These are phyloP conservation scores for Periophthalmus modestus DNA, from an alignment of 2,113 vertebrate species.

Conservation along the genomic window DNA sequence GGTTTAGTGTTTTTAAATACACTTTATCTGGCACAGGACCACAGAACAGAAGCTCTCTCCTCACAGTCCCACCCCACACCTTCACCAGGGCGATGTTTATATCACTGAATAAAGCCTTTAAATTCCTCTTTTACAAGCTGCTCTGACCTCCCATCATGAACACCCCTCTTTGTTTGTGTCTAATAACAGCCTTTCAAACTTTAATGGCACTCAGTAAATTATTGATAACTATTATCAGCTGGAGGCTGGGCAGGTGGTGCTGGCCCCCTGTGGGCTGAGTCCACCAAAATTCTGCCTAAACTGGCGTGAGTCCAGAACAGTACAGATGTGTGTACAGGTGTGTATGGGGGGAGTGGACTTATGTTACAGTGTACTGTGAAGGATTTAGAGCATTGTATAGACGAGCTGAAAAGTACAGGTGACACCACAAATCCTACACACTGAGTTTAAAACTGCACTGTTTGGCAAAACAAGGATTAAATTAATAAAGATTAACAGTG, in stretches of 20 bases:
- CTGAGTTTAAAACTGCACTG: constrained; percentile 56
- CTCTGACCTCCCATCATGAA: constrained; percentile 58
- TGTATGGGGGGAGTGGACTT: constrained; percentile 7
- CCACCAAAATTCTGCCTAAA: constrained; percentile 16
- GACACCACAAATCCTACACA: constrained; percentile 55
- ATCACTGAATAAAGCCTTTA: constrained; percentile 64
- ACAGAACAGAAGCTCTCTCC: constrained; percentile 57
- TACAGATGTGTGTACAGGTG: constrained; percentile 33
- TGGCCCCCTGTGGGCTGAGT: constrained; percentile 45
- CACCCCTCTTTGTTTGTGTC: constrained; percentile 63
- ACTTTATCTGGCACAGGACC: constrained; percentile 40
- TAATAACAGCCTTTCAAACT: constrained; percentile 69
- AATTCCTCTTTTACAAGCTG: constrained; percentile 63
- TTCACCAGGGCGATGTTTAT: constrained; percentile 54
- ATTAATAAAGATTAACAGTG: constrained; percentile 46
- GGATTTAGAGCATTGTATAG: neutral
- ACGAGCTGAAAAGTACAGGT: constrained; percentile 50
- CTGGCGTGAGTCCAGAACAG: constrained; percentile 49
- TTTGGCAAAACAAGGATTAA: constrained; percentile 52
- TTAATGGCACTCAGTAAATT: constrained; percentile 67
- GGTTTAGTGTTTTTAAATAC: constrained; percentile 24
- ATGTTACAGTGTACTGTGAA: neutral
- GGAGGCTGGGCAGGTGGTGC: constrained; percentile 40
- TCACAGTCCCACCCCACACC: constrained; percentile 47
- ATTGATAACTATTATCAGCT: constrained; percentile 75